Base-by-base conservation (phyloP, 35 echinoderm and acorn worm species). In the Ptychodera flava region DNA sequence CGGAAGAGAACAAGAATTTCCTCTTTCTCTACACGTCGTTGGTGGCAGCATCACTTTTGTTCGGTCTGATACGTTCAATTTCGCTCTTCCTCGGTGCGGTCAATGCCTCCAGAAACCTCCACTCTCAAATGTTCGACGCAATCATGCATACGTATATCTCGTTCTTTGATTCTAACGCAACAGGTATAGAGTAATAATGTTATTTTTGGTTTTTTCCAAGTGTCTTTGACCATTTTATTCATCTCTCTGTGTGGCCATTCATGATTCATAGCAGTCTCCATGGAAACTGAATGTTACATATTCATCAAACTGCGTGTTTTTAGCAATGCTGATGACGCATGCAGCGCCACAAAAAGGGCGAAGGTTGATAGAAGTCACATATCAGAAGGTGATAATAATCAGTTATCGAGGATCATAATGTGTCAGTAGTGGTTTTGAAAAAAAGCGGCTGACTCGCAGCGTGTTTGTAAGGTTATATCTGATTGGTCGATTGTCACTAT, bases 1-100 rank as follows among this genome's bases (percentile, higher is more conserved):
- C n/a, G n/a, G 45, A 12, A 22, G 45, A 64, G 6, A 64, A 64
- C 22, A 64, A 6, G 45, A 64, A 12, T 64, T 88, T 81, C 36
- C 30, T 88, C 22, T 35, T 81, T 0, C 30, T 94, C 30, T 99
- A 94, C 28, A 85, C 85, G 29, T 36, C 84, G 16, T 38, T 99
- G 1, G 79, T 99, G 0, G 81, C 29, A 0, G 35, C 10, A 52
- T 93, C 30, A 83, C 45, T 64, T 22, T 12, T 64, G 6, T 64
- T 64, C 22, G 45, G 45, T 12, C 22, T 64, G 6, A 64, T 64
- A 6, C 6, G 45, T 12, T 12, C 45, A 64, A 6, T 64, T 6
- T 6, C 45, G 6, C 22, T 64, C 6, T 64, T 64, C 45, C 22
- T 12, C 45, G 45, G 45, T 64, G 45, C 45, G 22, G 45, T 64